Evolutionary conservation across 2,797 vertebrate genomes (phyloP), one percentile per base, ranked within the genome.

Genomic region (Thalassophryne amazonica): DNA sequence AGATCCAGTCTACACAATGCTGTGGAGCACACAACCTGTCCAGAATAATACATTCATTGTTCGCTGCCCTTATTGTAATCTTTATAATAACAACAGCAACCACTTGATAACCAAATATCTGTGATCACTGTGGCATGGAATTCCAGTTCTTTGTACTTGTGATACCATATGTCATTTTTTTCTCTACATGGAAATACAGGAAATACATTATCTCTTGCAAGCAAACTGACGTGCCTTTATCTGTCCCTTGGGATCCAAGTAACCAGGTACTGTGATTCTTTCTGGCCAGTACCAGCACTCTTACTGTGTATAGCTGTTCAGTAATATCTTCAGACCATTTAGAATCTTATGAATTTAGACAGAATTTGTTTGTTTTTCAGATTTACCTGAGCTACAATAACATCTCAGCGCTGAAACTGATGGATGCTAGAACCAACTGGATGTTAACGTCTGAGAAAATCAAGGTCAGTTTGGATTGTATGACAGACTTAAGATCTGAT

Each of bases 301-400:
- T 0, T 17, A 24, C 13, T 50, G 27, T 5, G n/a, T 24, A 11
- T 57, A 25, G 21, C 49, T 39, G 31, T 21, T 30, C 37, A 57
- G 13, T 8, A 6, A 35, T n/a, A 67, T 41, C 25, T 66, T 52
- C 23, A 35, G 15, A n/a, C 31, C 20, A 21, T 14, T 12, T 52
- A 56, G n/a, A 21, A 45, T 22, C 15, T 30, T 40, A 9, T 28
- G 33, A 43, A 14, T 38, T 65, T 46, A 60, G 24, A 30, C 28
- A 1, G 17, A 20, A 13, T 31, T 49, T 64, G 7, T 40, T 51
- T 66, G 42, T 66, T 32, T 51, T 17, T 10, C 32, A 99, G 96
- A 93, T 98, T 54, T 99, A 95, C 74, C 87, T 99, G 76, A 99
- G 96, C 88, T 99, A 95, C 86, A 98, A 98, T 88, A 98, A 98